Conservation (phyloP, 2,797 vertebrate genomes). For the Carcharodon carcharias region DNA sequence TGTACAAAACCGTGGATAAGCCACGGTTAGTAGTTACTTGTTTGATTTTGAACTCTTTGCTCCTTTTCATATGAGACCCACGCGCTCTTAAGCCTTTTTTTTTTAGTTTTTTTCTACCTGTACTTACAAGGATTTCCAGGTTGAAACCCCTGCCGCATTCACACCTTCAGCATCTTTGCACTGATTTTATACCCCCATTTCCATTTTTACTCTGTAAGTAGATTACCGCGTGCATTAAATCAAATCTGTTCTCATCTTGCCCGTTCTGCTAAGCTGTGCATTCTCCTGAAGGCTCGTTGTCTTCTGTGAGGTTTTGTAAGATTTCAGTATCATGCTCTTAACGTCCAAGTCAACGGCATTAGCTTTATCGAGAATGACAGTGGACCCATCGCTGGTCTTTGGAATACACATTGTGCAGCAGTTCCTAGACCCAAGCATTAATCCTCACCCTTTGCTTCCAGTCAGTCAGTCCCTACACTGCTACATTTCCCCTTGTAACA, state of each 20-base stretch:
- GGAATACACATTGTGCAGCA: neutral
- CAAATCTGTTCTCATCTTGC: neutral
- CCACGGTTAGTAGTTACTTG: neutral
- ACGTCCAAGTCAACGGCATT: neutral
- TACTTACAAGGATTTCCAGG: neutral
- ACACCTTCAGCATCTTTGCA: neutral
- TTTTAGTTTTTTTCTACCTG: neutral
- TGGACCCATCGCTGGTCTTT: neutral
- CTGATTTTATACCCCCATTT: neutral
- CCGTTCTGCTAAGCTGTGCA: neutral
- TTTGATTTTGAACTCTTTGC: neutral
- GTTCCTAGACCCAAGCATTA: neutral
- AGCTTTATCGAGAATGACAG: neutral
- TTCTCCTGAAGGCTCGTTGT: neutral
- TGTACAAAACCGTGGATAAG: too few species aligned
- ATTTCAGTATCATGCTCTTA: neutral
- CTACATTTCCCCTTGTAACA: neutral
- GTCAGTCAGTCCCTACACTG: neutral
- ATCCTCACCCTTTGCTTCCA: neutral
- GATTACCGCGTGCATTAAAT: neutral
- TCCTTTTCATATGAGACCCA: too few species aligned
- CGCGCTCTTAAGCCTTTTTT: neutral
- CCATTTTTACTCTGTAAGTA: too few species aligned
- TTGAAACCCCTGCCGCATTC: neutral
- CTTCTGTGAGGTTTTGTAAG: neutral